Base-by-base conservation (phyloP, 2,797 vertebrate genomes). In the Hemibagrus guttatus region DNA sequence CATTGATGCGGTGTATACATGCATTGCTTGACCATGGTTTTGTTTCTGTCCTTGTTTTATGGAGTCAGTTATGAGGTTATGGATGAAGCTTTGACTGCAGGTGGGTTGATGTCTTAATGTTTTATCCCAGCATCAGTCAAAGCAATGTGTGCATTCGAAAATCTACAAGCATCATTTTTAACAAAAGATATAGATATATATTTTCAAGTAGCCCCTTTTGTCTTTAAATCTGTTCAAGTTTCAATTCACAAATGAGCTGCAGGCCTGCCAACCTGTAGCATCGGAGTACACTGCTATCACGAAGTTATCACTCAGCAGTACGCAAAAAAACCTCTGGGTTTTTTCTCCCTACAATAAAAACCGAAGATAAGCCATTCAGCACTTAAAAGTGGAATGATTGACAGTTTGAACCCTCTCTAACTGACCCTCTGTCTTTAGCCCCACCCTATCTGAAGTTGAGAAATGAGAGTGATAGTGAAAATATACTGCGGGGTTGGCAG, bases 1-100 rank as follows among this genome's bases (percentile, higher is more conserved):
- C 94, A 93, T 94, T 94, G 91, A 94, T 88, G 94, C 93, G 94
- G 92, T 35, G 81, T 82, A 68, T 66, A 17, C 95, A 95, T 96
- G 95, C 93, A 94, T 92, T 84, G 7, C 89, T 83, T 86, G 91
- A 94, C 93, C 95, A 95, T 95, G 94, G 92, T 93, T 39, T 49
- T 92, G 94, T 89, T 92, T 93, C 92, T 94, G 94, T 92, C 94
- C 95, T 94, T 96, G 94, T 96, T 96, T 96, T 95, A 95, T 94
- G 94, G 90, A 84, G 92, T 91, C 90, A 61, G 83, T 93, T 71
- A 87, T 86, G 91, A 92, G 90, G 92, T 87, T 88, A 93, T 90
- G 89, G 88, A 81, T 82, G 79, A 83, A 90, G 93, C 93, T 91
- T 93, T 93, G 94, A 93, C 93, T 94, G 92, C 89, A 93, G 92